Conservation (phyloP, 2,113 vertebrate genomes). For the Vireo altiloquus region DNA sequence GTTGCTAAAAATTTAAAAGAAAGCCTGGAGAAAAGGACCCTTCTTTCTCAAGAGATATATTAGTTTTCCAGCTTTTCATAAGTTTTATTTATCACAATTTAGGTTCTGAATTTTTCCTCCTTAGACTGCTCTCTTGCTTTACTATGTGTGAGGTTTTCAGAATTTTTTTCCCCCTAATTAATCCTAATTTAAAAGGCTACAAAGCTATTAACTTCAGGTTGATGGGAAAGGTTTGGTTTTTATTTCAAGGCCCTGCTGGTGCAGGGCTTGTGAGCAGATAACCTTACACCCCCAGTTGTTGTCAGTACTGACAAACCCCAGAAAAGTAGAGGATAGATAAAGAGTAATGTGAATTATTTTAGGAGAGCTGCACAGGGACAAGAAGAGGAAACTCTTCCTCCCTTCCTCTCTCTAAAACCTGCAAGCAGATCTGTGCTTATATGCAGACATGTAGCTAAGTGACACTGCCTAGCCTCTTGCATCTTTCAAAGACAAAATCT, state of each 20-base stretch:
- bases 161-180: not conserved
- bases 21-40: not conserved
- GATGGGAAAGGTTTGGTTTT: not conserved
- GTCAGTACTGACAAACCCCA: not conserved
- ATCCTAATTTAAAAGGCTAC: not conserved
- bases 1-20: not conserved
- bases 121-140: not conserved
- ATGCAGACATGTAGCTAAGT: not conserved
- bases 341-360: not conserved
- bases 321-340: not conserved
- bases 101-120: not conserved
- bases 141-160: not conserved
- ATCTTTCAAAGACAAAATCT: not conserved
- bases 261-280: not conserved
- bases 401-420: not conserved
- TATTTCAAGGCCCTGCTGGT: not conserved
- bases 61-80: not conserved
- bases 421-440: not conserved
- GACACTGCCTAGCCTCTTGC: not conserved
- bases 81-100: fast-evolving
- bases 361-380: not conserved
- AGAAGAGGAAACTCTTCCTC: not conserved
- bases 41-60: not conserved
- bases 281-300: not conserved
- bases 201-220: not conserved